These are phyloP conservation scores for Numenius phaeopus DNA, from an alignment of 2,797 vertebrate species.

Conservation along the genomic window DNA sequence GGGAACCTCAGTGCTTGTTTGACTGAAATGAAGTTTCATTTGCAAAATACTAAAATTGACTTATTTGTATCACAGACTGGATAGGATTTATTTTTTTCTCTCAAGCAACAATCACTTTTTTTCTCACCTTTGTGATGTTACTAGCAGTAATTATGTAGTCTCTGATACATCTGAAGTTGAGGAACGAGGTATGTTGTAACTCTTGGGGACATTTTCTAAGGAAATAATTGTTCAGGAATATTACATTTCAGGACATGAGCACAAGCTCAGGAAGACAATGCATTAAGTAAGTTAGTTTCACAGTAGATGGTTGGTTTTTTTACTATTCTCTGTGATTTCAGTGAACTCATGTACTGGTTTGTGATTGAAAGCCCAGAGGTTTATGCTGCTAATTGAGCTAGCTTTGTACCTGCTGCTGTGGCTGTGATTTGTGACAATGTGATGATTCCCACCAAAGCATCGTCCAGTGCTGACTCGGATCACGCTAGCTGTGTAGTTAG, in stretches of 20 bases:
- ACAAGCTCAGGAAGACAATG: background rate
- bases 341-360: background rate
- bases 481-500: background rate
- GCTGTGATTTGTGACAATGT: background rate
- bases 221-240: background rate
- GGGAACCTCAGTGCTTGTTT: rapidly evolving
- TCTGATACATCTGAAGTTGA: background rate
- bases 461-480: rapidly evolving
- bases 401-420: background rate
- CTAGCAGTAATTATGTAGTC: background rate
- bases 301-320: rapidly evolving
- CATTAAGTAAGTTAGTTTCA: background rate
- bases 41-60: background rate
- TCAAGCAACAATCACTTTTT: background rate
- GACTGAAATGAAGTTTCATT: background rate
- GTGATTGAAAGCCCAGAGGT: background rate
- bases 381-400: background rate
- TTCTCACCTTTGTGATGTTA: background rate
- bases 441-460: background rate
- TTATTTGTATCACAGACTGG: background rate
- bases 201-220: background rate
- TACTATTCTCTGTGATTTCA: background rate
- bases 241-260: background rate
- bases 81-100: background rate
- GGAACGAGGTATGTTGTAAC: background rate